These are phyloP conservation scores for Telenomus remus DNA, from an alignment of 1,140 invertebrate species.

Conservation along the genomic window DNA sequence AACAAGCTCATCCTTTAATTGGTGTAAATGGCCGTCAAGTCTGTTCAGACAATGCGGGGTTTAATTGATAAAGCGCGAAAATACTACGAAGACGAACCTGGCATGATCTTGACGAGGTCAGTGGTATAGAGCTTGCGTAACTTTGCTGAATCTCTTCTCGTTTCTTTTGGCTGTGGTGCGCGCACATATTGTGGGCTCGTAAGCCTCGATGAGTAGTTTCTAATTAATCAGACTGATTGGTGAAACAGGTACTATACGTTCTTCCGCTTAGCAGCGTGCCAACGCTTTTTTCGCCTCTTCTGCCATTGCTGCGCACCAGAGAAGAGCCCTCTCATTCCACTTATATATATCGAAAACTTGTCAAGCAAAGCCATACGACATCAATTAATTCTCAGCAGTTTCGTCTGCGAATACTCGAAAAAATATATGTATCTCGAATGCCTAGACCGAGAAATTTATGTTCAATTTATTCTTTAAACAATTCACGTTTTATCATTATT, in stretches of 20 bases:
- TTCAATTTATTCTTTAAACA: slow-evolving; percentile 57
- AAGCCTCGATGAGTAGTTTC: slow-evolving; percentile 63
- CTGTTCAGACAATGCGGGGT: slow-evolving; percentile 26
- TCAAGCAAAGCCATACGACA: slow-evolving; percentile 57
- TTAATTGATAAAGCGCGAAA: slow-evolving; percentile 48
- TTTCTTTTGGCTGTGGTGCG: slow-evolving; percentile 2
- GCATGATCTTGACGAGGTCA: slow-evolving; percentile 60
- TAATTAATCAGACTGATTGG: slow-evolving; percentile 67
- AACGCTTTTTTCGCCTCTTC: slow-evolving; percentile 48
- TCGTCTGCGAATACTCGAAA: slow-evolving; percentile 33
- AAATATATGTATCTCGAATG: slow-evolving; percentile 26
- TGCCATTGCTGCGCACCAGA: slow-evolving; percentile 20
- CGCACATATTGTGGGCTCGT: slow-evolving; percentile 40
- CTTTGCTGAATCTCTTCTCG: slow-evolving; percentile 4
- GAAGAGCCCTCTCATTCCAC: slow-evolving; percentile 43
- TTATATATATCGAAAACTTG: slow-evolving; percentile 42
- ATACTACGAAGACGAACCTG: slow-evolving; percentile 34
- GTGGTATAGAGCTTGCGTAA: slow-evolving; percentile 34
- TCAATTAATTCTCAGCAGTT: slow-evolving; percentile 62
- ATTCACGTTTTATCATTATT: slow-evolving; percentile 49
- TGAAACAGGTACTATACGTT: slow-evolving; percentile 35
- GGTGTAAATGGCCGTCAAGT: slow-evolving; percentile 44
- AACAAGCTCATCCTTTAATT: slow-evolving; percentile 39
- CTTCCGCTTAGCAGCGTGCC: slow-evolving; percentile 44
- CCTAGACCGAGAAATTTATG: slow-evolving; percentile 38